Base-by-base conservation (phyloP, 2,797 vertebrate genomes). In the Bradypus variegatus region DNA sequence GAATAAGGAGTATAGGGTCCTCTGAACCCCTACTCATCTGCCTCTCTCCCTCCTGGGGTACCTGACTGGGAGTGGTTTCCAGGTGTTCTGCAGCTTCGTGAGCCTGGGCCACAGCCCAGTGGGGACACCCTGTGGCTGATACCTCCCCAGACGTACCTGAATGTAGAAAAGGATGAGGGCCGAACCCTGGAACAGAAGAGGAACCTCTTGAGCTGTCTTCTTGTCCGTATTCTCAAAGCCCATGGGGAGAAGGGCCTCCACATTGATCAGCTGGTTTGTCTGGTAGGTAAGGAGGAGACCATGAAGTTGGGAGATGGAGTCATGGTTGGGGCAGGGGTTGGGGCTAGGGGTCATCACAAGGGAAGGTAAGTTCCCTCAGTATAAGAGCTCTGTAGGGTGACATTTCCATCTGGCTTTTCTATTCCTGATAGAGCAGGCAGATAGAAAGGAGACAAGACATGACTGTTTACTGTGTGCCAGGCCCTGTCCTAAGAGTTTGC, bases 261-360 rank as follows among this genome's bases (percentile, higher is more conserved):
- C 96, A 98, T 99, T 0, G 98, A 99, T 96, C 98, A 98, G 96
- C 97, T 99, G 75, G 98, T 99, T 91, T 99, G 98, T 86, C 98
- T 98, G 98, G 99, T 99, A 97, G 77, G 94, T 62, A 41, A 25
- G 48, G 41, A 38, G 80, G 83, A 64, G n/a, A 38, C 38, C 6
- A 0, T 55, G 76, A 29, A 18, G 45, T 11, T 41, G 58, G 31
- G 83, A 21, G 38, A 45, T n/a, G 58, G 29, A 33, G 72, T 78
- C 23, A 2, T 29, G 45, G 41, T 78, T 19, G 53, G 69, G 36
- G 38, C n/a, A 41, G 15, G 65, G 15, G 12, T 38, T n/a, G 11
- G 50, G 55, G 13, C 70, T 38, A 45, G 33, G 55, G 45, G 14
- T 75, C 70, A 31, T 36, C 77, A 65, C 27, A 5, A 48, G 70